These are phyloP conservation scores for Berghia stephanieae DNA, from an alignment of 1,140 invertebrate genomes.

Conservation along the genomic window DNA sequence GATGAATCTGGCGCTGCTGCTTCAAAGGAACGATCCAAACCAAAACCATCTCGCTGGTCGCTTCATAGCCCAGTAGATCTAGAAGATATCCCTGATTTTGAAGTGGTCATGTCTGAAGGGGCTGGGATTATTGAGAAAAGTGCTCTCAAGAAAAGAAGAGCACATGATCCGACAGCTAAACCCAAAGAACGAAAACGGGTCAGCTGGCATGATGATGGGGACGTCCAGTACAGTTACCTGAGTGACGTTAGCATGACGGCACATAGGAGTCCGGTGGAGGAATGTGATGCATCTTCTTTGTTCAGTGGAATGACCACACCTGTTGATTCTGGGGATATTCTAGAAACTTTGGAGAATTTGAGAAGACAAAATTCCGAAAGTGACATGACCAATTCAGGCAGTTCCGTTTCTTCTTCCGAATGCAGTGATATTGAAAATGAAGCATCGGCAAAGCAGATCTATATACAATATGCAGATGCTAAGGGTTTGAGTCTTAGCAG, in stretches of 20 bases:
- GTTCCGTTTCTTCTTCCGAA: conserved; percentile 24
- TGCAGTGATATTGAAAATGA: conserved; percentile 36
- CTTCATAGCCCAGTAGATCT: conserved; percentile 16
- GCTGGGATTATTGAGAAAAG: conserved; percentile 31
- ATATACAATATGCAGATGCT: conserved; percentile 41
- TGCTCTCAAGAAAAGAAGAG: conserved; percentile 25
- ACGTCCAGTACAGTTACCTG: conserved; percentile 36
- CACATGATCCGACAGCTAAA: conserved; percentile 27
- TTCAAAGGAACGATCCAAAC: background rate
- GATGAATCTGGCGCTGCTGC: background rate
- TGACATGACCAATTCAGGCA: conserved; percentile 41
- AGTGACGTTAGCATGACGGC: conserved; percentile 41
- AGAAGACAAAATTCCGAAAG: conserved; percentile 37
- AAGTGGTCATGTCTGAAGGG: conserved; percentile 29
- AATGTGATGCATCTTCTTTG: conserved; percentile 37
- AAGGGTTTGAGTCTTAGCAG: conserved; percentile 41
- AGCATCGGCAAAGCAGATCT: conserved; percentile 37
- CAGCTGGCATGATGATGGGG: conserved; percentile 49
- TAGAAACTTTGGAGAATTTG: conserved; percentile 46
- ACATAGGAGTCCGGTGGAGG: conserved; percentile 39
- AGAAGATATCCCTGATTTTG: conserved; percentile 11
- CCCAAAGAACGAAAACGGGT: conserved; percentile 44
- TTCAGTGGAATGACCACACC: conserved; percentile 30
- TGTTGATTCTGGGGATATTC: conserved; percentile 42
- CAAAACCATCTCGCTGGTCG: conserved; percentile 4